Conservation (phyloP, 2,888 invertebrate genomes). For the Himalopsyche kuldschensis region DNA sequence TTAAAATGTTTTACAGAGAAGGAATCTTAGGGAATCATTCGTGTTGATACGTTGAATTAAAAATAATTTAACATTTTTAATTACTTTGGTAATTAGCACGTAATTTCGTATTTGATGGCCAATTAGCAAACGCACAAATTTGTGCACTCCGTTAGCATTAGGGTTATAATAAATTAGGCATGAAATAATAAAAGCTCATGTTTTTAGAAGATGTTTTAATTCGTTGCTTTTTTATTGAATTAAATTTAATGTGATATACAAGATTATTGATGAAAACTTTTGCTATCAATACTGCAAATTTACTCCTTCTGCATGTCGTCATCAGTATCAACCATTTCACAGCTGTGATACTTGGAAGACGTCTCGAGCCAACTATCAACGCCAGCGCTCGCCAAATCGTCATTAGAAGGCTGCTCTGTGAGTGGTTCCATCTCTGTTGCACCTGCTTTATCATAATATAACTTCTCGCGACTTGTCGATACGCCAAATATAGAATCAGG, state of each 20-base stretch:
- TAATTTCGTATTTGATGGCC: too few relatives aligned
- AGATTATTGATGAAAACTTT: too few relatives aligned
- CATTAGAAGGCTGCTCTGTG: slow-evolving; percentile 66
- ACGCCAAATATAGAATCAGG: slow-evolving; percentile 43
- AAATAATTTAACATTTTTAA: not conserved
- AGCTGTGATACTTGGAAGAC: slow-evolving; percentile 76
- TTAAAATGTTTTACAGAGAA: too few relatives aligned
- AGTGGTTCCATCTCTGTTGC: slow-evolving; percentile 66
- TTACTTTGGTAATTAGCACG: too few relatives aligned
- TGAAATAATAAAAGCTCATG: not conserved
- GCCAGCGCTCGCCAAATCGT: slow-evolving; percentile 65
- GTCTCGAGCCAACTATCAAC: slow-evolving; percentile 75
- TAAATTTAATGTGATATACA: too few relatives aligned
- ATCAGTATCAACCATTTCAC: slow-evolving; percentile 71
- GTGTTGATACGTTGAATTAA: too few relatives aligned
- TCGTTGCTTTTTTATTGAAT: too few relatives aligned
- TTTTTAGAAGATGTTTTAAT: too few relatives aligned
- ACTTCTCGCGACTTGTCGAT: slow-evolving; percentile 25
- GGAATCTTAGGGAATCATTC: too few relatives aligned
- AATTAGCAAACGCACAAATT: too few relatives aligned
- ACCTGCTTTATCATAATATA: slow-evolving; percentile 26
- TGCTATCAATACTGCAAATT: not conserved
- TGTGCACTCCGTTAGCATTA: too few relatives aligned
- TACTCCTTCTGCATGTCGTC: slow-evolving; percentile 48
- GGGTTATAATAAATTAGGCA: not conserved